Conservation (phyloP, 1,140 invertebrate species). For the Drosophila tsacasi region DNA sequence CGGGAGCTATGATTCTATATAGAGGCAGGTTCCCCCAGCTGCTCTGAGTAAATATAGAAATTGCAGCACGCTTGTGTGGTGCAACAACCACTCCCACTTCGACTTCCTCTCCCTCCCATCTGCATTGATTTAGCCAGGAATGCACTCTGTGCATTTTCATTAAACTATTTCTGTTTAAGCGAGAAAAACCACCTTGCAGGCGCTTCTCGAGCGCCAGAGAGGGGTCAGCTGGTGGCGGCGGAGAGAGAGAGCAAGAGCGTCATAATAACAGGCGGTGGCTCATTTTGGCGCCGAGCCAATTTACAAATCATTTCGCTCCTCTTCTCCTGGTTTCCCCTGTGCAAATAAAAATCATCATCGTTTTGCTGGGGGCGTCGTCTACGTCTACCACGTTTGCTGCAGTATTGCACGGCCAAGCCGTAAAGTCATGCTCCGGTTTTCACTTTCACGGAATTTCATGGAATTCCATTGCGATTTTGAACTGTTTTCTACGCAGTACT, state of each 20-base stretch:
- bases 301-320: constrained; percentile 31
- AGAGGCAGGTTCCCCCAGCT: constrained; percentile 41
- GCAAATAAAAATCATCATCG: constrained; percentile 36
- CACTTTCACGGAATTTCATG: constrained; percentile 21
- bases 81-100: constrained; percentile 19
- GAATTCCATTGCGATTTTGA: not conserved
- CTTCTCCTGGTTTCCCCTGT: constrained; percentile 1
- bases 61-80: constrained; percentile 36
- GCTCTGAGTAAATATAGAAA: constrained; percentile 58
- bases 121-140: constrained; percentile 52
- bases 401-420: not conserved
- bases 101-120: constrained; percentile 18
- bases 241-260: constrained; percentile 12
- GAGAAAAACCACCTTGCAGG: constrained; percentile 52
- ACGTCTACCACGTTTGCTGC: constrained; percentile 31
- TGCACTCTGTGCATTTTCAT: constrained; percentile 54
- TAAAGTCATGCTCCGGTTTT: constrained; percentile 24
- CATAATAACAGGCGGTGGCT: constrained; percentile 36
- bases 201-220: constrained; percentile 13
- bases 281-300: constrained; percentile 41
- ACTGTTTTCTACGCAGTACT: constrained; percentile 1
- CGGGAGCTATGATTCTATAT: constrained; percentile 8
- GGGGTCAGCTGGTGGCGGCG: not conserved
- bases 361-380: constrained; percentile 24
- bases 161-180: constrained; percentile 32